Evolutionary conservation across 2,888 invertebrate species (phyloP), one percentile per base, ranked within the genome.

Genomic region (Lysandra coridon): DNA sequence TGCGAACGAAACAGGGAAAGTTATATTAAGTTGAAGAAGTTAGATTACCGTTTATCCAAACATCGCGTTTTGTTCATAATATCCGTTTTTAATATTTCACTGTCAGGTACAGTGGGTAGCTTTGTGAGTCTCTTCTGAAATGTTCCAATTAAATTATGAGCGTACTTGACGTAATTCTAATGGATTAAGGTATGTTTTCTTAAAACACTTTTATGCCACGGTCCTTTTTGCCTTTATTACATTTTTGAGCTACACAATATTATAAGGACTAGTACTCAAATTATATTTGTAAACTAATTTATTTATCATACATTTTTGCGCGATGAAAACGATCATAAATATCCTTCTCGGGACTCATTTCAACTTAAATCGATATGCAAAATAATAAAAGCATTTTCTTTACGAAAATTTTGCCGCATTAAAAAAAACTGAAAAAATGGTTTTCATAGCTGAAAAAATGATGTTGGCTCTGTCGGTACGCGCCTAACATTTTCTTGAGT

Each of bases 21-120:
- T 91, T 91, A 86, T 91, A 91, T 89, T 91, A 90, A 89, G 85
- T 90, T 88, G 86, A 87, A 87, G 86, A 91, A 91, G 89, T 91
- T 90, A 87, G 88, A 91, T 91, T 90, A 88, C 85, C 87, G 86
- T 85, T 88, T 88, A 88, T 86, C 86, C 88, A 86, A 86, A 88
- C 85, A 86, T 85, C 84, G 85, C 84, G 84, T 44, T 30, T 69
- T 80, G 78, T 78, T 78, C 80, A 73, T 80, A 57, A 74, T 60
- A 62, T 62, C 69, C 62, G 74, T 74, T 79, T 79, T 78, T 73
- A 78, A 79, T 80, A 73, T 77, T 80, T 73, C 49, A 74, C 60
- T 73, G 78, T 80, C 73, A 74, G 78, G 78, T 10, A 49, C 62
- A 64, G 44, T 78, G 33, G 60, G 12, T 44, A 7, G n/a, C 60